A percentile compares a stretch with the other conserved stretches of the same genome.
These are phyloP conservation scores for Desmodus rotundus DNA, from an alignment of 2,113 vertebrate species.

Conservation along the genomic window DNA sequence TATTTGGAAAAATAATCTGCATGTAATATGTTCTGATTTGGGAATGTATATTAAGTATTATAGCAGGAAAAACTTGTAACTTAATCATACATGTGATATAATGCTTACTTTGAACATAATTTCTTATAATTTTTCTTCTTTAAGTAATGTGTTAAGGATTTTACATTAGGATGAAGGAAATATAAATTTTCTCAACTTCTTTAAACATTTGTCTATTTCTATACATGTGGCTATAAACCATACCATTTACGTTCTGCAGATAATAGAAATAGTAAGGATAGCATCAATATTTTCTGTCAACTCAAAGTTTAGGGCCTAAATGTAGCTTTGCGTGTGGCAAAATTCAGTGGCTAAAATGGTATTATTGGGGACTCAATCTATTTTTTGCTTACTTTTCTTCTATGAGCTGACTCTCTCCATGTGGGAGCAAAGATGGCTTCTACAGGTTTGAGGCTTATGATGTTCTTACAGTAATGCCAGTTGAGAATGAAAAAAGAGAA, in stretches of 20 bases:
- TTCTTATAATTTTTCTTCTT: not conserved
- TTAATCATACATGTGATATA: not conserved
- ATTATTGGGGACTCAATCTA: accelerated
- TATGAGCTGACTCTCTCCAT: not conserved
- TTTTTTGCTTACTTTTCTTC: not conserved
- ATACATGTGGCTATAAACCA: not conserved
- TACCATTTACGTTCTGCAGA: not conserved
- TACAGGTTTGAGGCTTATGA: not conserved
- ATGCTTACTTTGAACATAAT: not conserved
- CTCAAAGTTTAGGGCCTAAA: not conserved
- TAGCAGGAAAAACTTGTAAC: not conserved
- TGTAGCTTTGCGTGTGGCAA: not conserved
- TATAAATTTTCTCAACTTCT: not conserved
- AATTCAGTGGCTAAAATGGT: not conserved
- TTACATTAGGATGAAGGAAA: not conserved
- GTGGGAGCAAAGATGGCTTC: not conserved
- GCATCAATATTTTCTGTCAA: not conserved
- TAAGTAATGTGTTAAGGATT: not conserved
- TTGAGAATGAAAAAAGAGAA: not conserved
- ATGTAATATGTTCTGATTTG: not conserved
- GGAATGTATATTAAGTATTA: not conserved
- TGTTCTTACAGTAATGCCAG: not conserved
- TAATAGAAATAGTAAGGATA: not conserved
- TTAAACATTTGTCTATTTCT: not conserved
- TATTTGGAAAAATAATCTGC: not conserved